Evolutionary conservation across 2,113 vertebrate genomes (phyloP), one percentile per base, ranked within the genome.

Genomic region (Nerophis lumbriciformis): DNA sequence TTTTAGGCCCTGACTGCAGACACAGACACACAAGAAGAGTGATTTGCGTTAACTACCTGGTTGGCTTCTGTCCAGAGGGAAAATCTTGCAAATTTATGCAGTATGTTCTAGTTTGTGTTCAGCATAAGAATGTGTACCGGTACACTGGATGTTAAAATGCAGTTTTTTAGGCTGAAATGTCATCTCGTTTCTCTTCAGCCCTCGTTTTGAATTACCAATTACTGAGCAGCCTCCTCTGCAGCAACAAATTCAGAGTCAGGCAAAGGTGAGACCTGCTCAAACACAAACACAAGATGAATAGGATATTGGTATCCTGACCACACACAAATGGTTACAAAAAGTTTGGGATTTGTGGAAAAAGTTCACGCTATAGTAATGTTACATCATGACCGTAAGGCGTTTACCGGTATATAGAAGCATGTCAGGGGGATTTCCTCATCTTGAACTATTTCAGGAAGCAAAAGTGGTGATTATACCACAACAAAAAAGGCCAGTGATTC

Each of bases 81-180:
- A 94, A 94, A 51, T 90, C 91, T 2, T 99, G 97, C 91, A 99
- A 99, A 95, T 99, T 99, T 80, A 98, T 99, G 96, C 97, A 99
- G 97, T 99, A 90, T 92, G 97, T 95, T 68, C 49, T 14, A 19
- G 28, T 67, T 68, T 47, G 1, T 53, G 59, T 62, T 15, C 1
- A 44, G 55, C 16, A 51, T n/a, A 37, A 44, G 52, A 55, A 19
- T 38, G 19, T 48, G 1, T n/a, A n/a, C n/a, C n/a, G n/a, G n/a
- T n/a, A 10, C 36, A 10, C 35, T 28, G 5, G 8, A 48, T 36
- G 28, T 4, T 28, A 16, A 59, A 59, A 35, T 8, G 7, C 2
- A 15, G 13, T n/a, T 59, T 50, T 50, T 9, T 6, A 48, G 12
- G 44, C 35, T 48, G 44, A 35, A 15, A 48, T 49, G 6, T 50